Base-by-base conservation (phyloP, 2,797 vertebrate genomes). In the Cynodonichthys magdalenae region DNA sequence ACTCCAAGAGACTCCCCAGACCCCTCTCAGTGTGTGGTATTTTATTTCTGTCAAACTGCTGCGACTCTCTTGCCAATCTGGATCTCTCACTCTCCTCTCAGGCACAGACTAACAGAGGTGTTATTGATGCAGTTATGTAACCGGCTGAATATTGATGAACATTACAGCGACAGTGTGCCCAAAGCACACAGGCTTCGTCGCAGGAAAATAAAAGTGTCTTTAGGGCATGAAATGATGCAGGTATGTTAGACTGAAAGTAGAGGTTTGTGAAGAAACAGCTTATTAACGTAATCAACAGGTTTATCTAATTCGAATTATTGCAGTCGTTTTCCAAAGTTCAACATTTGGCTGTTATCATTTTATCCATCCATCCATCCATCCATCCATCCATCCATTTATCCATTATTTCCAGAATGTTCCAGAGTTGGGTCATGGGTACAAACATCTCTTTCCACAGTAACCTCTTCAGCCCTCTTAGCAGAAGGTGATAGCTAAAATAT, bases 141-240 rank as follows among this genome's bases (percentile, higher is more conserved):
- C 75, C 53, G 34, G 47, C 57, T 87, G 86, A 87, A 87, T 89
- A 89, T 85, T 87, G 85, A 87, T 85, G 76, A 86, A 77, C 60
- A 75, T 69, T 53, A 69, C 53, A 75, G 74, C 75, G 65, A 74
- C 71, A 69, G 60, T 49, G 65, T 58, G 49, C 67, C 66, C 75
- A 63, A 77, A 72, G 54, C 65, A 66, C 63, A 52, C 65, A 63
- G 9, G 4, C 52, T 36, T 72, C 55, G 49, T 59, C 59, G 48
- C 51, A 66, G 53, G 46, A 55, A 24, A 24, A 24, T 2, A 24
- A 61, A 51, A 53, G 45, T 48, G 66, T 58, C 18, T 63, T 53
- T 31, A 50, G 61, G 9, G 31, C 56, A 64, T 24, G 59, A 41
- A 69, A 42, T 28, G 59, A 62, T 41, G 49, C 44, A 46, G 17